phyloP scores from a whole-genome alignment of 1,140 invertebrate genomes.

The Sarcophaga peregrina region DNA sequence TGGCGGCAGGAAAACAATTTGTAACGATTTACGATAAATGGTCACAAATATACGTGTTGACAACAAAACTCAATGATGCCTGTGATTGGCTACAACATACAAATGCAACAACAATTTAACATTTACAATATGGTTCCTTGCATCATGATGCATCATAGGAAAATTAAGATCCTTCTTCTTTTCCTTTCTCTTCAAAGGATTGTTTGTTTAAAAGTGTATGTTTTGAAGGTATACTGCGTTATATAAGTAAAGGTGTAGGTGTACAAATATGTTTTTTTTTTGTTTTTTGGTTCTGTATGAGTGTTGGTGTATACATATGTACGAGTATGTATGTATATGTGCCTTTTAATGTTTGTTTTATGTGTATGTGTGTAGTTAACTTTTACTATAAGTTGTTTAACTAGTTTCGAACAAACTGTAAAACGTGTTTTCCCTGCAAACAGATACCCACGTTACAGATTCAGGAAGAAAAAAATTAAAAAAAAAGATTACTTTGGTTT shows the following conservation, averaged over 20 bases:
- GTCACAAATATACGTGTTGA: constrained; percentile 15
- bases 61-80: constrained; percentile 14
- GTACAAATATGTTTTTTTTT: background rate
- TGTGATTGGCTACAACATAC: constrained; percentile 2
- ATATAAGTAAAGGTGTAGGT: background rate
- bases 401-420: constrained; percentile 14
- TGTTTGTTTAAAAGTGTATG: no score
- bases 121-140: constrained; percentile 7
- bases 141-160: background rate
- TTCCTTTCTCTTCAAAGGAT: no score
- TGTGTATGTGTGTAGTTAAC: background rate
- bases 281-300: no score
- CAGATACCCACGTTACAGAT: background rate
- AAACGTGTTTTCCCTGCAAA: constrained; percentile 16
- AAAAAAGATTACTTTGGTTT: no score
- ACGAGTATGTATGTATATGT: no score
- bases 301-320: no score
- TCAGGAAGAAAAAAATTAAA: background rate
- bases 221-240: background rate
- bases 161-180: background rate
- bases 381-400: constrained; percentile 25
- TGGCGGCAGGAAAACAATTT: background rate
- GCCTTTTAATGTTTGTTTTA: background rate
- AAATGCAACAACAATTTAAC: background rate
- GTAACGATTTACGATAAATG: constrained; percentile 15